A percentile compares a stretch with the other conserved stretches of the same genome.
Evolutionary conservation across 1,140 invertebrate genomes (phyloP).

Genomic region (Theocolax elegans): DNA sequence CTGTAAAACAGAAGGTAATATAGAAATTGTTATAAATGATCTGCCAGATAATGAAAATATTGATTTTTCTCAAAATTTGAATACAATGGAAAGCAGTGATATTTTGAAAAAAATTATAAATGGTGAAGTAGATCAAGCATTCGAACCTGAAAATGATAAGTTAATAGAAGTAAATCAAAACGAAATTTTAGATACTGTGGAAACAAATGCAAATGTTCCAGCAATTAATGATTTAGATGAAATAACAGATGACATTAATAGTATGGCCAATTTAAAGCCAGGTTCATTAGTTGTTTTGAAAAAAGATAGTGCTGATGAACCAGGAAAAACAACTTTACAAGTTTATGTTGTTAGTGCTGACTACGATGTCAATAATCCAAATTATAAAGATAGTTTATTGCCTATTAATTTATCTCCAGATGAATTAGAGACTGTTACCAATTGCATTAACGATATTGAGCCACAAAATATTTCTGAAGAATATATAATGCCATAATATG

Average conservation of each 20-base stretch:
- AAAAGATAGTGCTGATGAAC: constrained; percentile 57
- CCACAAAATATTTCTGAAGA: constrained; percentile 17
- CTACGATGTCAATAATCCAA: constrained; percentile 39
- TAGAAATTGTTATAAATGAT: background rate
- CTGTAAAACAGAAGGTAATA: constrained; percentile 9
- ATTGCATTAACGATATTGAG: constrained; percentile 28
- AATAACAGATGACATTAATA: constrained; percentile 49
- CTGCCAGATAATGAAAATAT: background rate
- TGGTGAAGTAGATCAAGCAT: background rate
- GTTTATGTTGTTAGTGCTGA: constrained; percentile 63
- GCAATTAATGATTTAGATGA: constrained; percentile 26
- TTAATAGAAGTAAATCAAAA: constrained; percentile 13
- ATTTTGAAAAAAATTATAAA: background rate
- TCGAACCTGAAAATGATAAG: background rate
- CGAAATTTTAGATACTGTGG: constrained; percentile 15
- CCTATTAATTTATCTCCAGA: constrained; percentile 52
- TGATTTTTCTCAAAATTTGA: background rate
- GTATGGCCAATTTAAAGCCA: constrained; percentile 57
- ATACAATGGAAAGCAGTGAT: background rate
- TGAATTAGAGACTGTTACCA: constrained; percentile 52
- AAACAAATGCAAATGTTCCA: background rate
- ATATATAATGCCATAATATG: constrained; percentile 5
- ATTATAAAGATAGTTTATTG: constrained; percentile 44
- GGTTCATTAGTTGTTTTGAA: constrained; percentile 64
- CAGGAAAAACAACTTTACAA: constrained; percentile 60